Evolutionary conservation across 2,113 vertebrate species (phyloP).

Genomic region (Gopherus evgoodei): DNA sequence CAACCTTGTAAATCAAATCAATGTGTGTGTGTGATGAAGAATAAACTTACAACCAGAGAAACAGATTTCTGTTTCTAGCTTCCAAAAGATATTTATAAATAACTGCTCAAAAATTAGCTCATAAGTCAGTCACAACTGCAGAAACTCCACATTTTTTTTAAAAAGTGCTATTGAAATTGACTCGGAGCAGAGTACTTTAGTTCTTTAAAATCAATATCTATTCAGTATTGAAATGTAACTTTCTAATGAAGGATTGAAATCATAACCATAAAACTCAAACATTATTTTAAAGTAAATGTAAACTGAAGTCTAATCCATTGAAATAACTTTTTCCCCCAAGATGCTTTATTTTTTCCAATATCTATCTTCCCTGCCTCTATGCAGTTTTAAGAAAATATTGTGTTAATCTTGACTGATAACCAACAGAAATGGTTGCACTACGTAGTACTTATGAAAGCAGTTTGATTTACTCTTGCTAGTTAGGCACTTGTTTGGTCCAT

Average conservation of each 20-base stretch:
- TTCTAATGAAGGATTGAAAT: not conserved
- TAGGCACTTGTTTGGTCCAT: not conserved
- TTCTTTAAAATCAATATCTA: not conserved
- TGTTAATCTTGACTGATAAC: not conserved
- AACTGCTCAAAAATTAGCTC: not conserved
- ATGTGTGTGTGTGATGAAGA: rapidly evolving
- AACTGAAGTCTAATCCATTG: not conserved
- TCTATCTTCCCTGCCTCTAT: not conserved
- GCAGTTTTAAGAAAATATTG: not conserved
- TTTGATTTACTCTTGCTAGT: not conserved
- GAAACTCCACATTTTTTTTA: not conserved
- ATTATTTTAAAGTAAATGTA: not conserved
- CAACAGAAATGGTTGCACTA: not conserved
- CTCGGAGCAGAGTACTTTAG: not conserved
- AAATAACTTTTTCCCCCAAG: not conserved
- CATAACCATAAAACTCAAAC: not conserved
- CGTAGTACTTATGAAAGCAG: not conserved
- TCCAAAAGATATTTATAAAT: not conserved
- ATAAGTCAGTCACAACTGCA: not conserved
- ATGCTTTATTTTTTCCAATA: not conserved
- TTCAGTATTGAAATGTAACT: not conserved
- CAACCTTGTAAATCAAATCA: not conserved
- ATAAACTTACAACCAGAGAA: not conserved
- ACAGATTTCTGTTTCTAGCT: not conserved
- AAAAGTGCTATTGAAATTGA: not conserved